Evolutionary conservation across 2,888 invertebrate genomes (phyloP), one percentile per base, ranked within the genome.

Genomic region (Octonoba sinensis): DNA sequence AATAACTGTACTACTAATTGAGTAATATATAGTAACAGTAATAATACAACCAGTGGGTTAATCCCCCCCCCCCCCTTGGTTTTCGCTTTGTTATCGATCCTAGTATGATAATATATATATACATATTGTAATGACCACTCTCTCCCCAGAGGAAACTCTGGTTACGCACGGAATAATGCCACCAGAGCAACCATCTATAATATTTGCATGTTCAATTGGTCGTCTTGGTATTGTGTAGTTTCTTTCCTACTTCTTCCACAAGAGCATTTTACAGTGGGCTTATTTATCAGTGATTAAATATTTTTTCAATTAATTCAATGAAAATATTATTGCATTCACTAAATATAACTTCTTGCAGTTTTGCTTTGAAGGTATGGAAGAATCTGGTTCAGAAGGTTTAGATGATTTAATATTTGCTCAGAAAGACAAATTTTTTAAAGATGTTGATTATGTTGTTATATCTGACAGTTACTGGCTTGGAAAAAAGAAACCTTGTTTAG

Each of bases 401-500:
- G 96, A 97, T 88, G 94, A 94, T 0, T 90, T 97, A 13, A 90
- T 99, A 0, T 90, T 90, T 85, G 88, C 91, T 0, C 90, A 91
- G 85, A 93, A 94, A 87, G 93, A 94, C 85, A 92, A 92, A 36
- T 97, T 96, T 89, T 91, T 98, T 49, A 91, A 89, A 87, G 88
- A 92, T 87, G 93, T 96, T 0, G 97, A 99, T 89, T 98, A 93
- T 90, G 96, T 97, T 18, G 98, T 98, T 88, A 98, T 99, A 87
- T 97, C 97, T 24, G 99, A 99, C 89, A 99, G 98, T 90, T 99
- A 99, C 88, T 99, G 99, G 99, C 90, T 99, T 81, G 98, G 99
- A 1, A 97, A 94, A 83, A 93, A 93, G n/a, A 97, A 96, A 87
- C 99, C 99, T 0, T 99, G 99, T 88, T 92, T 99, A 82, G 98